Evolutionary conservation across 2,888 invertebrate species (phyloP), one percentile per base, ranked within the genome.

Genomic region (Pseudoips prasinana): DNA sequence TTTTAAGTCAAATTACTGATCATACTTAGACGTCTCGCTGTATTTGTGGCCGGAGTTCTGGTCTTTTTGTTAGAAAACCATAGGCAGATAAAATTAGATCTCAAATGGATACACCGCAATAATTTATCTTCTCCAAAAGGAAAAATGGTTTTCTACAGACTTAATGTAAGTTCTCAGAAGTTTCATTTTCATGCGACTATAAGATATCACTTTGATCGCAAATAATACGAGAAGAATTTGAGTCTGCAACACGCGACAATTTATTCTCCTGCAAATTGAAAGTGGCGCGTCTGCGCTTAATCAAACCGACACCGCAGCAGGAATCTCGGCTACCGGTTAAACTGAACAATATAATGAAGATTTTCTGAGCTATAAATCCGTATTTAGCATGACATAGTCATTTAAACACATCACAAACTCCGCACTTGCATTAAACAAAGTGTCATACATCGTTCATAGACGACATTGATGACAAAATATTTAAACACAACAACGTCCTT

Each of bases 21-120:
- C 73, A 76, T 79, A 72, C 64, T 74, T 72, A 64, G 57, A 57
- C 57, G 77, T 81, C 76, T 76, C 66, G 64, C 49, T 33, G 37
- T 73, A 78, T 73, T 77, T 71, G 64, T 60, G 64, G 72, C 69
- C 55, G 53, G 52, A 52, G 49, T 52, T 44, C 33, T 58, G 53
- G 53, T 69, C 62, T 60, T 71, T 70, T 74, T 71, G 62, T 50
- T 55, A 38, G 29, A 40, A 41, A 64, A 64, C 64, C 62, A 59
- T 51, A 61, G 56, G 32, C 44, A 53, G 61, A 58, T 59, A 49
- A 56, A 71, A 63, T 64, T 65, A 70, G 70, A 72, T 57, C 66
- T 61, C 64, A 59, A 71, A 71, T 73, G 69, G 73, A 76, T 71
- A 74, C 58, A 64, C 58, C 67, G 66, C 47, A 50, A 54, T 58